Conservation (phyloP, 2,797 vertebrate species). For the Sylvilagus floridanus region DNA sequence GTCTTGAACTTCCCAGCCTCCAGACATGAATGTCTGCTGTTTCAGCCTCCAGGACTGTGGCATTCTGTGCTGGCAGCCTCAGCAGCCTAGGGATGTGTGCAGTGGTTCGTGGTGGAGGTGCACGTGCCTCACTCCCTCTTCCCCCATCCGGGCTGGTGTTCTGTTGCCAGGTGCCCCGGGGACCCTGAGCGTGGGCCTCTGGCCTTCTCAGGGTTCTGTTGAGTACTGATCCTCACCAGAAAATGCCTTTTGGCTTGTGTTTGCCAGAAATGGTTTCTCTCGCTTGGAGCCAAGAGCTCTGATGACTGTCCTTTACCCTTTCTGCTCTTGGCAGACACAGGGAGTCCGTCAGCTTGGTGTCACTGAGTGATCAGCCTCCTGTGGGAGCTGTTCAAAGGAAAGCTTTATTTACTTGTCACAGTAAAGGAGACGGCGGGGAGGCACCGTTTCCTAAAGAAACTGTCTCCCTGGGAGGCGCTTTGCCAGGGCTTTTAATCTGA, state of each 20-base stretch:
- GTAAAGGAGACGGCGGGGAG: too few species aligned
- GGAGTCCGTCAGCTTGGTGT: too few species aligned
- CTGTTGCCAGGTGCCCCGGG: neutral
- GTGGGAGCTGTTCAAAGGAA: too few species aligned
- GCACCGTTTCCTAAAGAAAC: too few species aligned
- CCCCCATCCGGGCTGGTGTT: neutral
- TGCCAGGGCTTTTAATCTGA: too few species aligned
- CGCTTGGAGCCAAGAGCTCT: neutral
- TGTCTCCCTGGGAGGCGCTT: too few species aligned
- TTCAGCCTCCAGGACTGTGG: neutral
- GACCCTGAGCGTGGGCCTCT: neutral
- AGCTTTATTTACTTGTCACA: too few species aligned
- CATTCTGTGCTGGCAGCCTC: neutral
- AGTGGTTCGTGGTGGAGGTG: neutral
- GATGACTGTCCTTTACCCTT: neutral
- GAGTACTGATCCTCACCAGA: neutral
- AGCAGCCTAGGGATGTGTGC: neutral
- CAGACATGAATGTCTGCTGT: neutral
- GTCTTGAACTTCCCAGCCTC: neutral
- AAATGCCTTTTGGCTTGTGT: neutral
- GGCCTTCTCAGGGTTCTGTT: neutral
- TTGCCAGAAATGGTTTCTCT: slow-evolving; percentile 22
- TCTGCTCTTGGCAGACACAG: neutral
- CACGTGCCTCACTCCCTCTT: neutral
- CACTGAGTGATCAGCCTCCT: too few species aligned